Evolutionary conservation across 2,113 vertebrate species (phyloP), one percentile per base, ranked within the genome.

Genomic region (Cephalopholis sonnerati): DNA sequence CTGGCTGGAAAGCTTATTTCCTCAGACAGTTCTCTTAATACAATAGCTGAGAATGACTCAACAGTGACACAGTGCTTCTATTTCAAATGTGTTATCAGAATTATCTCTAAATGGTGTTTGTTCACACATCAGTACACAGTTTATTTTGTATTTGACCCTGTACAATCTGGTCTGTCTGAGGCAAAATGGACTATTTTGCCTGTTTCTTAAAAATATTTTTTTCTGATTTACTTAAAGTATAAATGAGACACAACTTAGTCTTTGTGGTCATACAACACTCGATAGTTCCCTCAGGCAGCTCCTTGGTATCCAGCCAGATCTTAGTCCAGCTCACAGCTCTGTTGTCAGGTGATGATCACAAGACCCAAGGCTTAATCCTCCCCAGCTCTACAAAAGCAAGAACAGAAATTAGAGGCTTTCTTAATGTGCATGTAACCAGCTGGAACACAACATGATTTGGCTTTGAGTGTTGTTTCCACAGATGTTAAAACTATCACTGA

Each of bases 341-440:
- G 82, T 74, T 73, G 94, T 96, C 96, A 96, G 94, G 91, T 96
- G 96, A 95, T 91, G 70, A 88, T 93, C 96, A 96, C 92, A 93
- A 94, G 96, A 95, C 94, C 84, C 5, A 41, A n/a, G 63, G 29
- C 53, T 81, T 94, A 96, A 95, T 96, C 95, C 94, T 67, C 59
- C 73, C 18, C 57, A 48, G 76, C 71, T 48, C 63, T 90, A 89
- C 91, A 89, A 86, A 91, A 91, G 87, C 78, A 69, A 41, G 70
- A 83, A 32, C 70, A 88, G 71, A 91, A 91, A 91, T 89, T 54
- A 84, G 46, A 69, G 39, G 16, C 55, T 53, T 87, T 86, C 87
- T 78, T 87, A 92, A 92, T 78, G 84, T 90, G 85, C 86, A 77
- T 92, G 82, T 62, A 92, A 81, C 79, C 59, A 57, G 59, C 74